These are phyloP conservation scores for Napeogenes sylphis DNA, from an alignment of 2,888 invertebrate species.

Conservation along the genomic window DNA sequence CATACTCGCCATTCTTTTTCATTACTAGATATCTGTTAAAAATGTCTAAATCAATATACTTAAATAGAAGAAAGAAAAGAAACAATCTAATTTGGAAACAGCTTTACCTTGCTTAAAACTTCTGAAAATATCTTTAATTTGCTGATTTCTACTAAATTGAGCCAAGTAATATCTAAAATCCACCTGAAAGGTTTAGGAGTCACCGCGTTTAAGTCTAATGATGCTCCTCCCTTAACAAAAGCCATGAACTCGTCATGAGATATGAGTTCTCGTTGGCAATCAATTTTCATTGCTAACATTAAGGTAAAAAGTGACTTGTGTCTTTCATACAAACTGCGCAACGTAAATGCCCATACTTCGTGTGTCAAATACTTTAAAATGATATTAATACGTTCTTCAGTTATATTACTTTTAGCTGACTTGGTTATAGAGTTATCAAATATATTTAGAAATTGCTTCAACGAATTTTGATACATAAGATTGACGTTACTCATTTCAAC, in stretches of 20 bases:
- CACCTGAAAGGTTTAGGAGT: slow-evolving; percentile 94
- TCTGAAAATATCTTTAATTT: slow-evolving; percentile 88
- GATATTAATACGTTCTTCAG: slow-evolving; percentile 91
- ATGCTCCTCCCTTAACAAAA: slow-evolving; percentile 97
- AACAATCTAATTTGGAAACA: not conserved
- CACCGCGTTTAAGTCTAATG: slow-evolving; percentile 94
- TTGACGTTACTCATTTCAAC: slow-evolving; percentile 98
- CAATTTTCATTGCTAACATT: slow-evolving; percentile 97
- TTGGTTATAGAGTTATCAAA: slow-evolving; percentile 96
- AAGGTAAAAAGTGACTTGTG: slow-evolving; percentile 95
- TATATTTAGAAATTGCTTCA: slow-evolving; percentile 94
- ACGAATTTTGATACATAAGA: slow-evolving; percentile 97
- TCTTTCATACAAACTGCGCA: slow-evolving; percentile 93
- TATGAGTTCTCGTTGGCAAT: slow-evolving; percentile 88
- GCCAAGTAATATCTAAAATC: slow-evolving; percentile 97
- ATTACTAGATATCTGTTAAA: slow-evolving; percentile 83
- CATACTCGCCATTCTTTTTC: slow-evolving; percentile 93
- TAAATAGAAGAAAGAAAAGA: not conserved
- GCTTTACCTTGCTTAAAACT: slow-evolving; percentile 83
- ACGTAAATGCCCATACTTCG: slow-evolving; percentile 95
- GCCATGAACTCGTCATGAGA: slow-evolving; percentile 95
- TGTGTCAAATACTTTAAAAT: slow-evolving; percentile 93
- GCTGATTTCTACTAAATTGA: slow-evolving; percentile 95
- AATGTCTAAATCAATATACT: slow-evolving; percentile 3
- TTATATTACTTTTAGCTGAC: slow-evolving; percentile 89